Evolutionary conservation across 2,797 vertebrate species (phyloP).

Genomic region (Toxotes lorentzi): DNA sequence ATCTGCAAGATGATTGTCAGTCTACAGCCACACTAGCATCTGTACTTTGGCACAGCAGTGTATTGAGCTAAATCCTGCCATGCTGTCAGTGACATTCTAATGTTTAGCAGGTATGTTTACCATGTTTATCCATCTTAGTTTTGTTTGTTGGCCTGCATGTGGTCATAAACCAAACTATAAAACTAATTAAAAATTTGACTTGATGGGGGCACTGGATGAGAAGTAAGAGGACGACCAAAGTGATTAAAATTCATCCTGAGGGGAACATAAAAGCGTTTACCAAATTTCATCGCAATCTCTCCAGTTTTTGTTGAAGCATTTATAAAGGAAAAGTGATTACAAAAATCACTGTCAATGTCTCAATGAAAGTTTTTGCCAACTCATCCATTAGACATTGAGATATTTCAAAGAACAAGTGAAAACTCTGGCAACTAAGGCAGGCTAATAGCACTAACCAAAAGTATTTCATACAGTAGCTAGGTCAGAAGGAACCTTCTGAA

Average conservation of each 20-base stretch:
- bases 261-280: neutral
- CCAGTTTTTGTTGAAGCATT: neutral
- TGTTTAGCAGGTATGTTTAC: neutral
- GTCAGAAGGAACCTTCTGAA: neutral
- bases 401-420: too few relatives aligned
- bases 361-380: too few relatives aligned
- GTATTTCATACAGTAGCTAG: neutral
- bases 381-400: too few relatives aligned
- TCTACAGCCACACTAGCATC: neutral
- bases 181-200: neutral
- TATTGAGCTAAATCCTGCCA: neutral
- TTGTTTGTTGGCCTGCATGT: neutral
- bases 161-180: neutral
- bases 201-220: too few relatives aligned
- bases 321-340: neutral
- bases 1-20: neutral
- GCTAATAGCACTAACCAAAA: neutral
- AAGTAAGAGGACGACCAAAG: neutral
- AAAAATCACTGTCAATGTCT: too few relatives aligned
- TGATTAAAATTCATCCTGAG: neutral
- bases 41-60: neutral
- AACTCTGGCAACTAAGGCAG: neutral
- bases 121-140: neutral
- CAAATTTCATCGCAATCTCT: neutral
- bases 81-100: neutral